phyloP scores from a whole-genome alignment of 2,797 vertebrate species.

The Heteromormyrus szaboi region DNA sequence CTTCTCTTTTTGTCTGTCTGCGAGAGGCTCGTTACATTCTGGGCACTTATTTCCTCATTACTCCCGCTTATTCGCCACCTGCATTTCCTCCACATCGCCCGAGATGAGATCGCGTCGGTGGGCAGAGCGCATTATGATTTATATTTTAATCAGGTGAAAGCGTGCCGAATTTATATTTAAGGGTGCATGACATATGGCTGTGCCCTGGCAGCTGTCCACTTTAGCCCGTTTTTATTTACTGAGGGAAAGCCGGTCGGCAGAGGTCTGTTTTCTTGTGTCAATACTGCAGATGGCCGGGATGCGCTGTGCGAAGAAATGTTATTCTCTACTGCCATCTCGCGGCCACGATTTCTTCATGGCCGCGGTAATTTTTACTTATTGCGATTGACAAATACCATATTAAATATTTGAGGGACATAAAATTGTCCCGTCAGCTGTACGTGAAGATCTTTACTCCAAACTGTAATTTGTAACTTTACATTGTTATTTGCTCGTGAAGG shows the following conservation, averaged over 20 bases:
- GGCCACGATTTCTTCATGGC: background rate
- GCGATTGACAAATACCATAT: background rate
- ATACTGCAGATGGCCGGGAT: background rate
- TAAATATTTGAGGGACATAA: background rate
- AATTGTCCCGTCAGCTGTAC: background rate
- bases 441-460: background rate
- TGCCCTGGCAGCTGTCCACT: constrained; percentile 18
- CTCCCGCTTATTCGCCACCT: constrained; percentile 14
- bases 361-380: background rate
- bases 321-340: constrained; percentile 51
- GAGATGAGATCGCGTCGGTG: constrained; percentile 20
- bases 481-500: background rate
- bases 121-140: constrained; percentile 20
- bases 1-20: background rate
- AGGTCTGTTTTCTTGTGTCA: constrained; percentile 20
- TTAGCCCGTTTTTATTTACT: constrained; percentile 20
- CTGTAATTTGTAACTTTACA: background rate
- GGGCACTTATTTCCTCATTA: constrained; percentile 14
- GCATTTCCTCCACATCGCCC: background rate
- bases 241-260: constrained; percentile 17
- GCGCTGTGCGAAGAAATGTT: background rate
- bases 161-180: constrained; percentile 25
- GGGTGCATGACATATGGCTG: constrained; percentile 23
- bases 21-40: background rate
- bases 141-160: constrained; percentile 26